phyloP scores from a whole-genome alignment of 2,888 invertebrate genomes.

The Gryllus longicercus region DNA sequence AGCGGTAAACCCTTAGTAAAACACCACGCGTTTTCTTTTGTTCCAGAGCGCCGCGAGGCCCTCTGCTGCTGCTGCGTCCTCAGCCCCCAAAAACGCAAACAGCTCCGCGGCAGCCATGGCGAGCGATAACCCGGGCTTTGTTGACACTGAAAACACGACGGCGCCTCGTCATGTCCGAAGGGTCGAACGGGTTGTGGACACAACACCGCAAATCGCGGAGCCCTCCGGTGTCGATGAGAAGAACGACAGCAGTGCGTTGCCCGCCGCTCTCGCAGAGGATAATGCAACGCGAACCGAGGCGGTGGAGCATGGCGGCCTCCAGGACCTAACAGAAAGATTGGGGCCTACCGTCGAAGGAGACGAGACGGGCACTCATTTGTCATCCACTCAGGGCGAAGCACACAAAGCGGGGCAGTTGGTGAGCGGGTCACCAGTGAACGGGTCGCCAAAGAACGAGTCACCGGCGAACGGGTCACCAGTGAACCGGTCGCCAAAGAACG shows the following conservation, averaged over 20 bases:
- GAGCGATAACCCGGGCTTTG: conserved; percentile 8
- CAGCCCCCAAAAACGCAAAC: neutral
- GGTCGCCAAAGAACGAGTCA: too few relatives aligned
- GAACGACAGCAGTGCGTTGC: neutral
- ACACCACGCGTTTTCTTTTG: neutral
- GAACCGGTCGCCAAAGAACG: too few relatives aligned
- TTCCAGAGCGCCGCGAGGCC: neutral
- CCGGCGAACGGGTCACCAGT: too few relatives aligned
- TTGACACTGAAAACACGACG: conserved; percentile 1
- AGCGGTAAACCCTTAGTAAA: too few relatives aligned
- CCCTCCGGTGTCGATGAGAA: neutral
- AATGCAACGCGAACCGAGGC: neutral
- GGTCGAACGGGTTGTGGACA: neutral
- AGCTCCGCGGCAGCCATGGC: neutral
- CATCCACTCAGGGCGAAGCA: too few relatives aligned
- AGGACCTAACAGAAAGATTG: neutral
- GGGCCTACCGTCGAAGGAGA: neutral
- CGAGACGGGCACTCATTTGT: neutral
- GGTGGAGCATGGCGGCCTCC: neutral
- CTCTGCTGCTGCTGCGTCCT: neutral
- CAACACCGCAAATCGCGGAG: conserved; percentile 1
- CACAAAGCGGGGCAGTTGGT: too few relatives aligned
- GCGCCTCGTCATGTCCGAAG: neutral
- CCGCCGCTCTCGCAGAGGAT: neutral
- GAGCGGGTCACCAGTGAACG: too few relatives aligned